Percentiles rank a stretch among this genome's conserved stretches.
These are phyloP conservation scores for Balaeniceps rex DNA, from an alignment of 2,113 vertebrate species.

Conservation along the genomic window DNA sequence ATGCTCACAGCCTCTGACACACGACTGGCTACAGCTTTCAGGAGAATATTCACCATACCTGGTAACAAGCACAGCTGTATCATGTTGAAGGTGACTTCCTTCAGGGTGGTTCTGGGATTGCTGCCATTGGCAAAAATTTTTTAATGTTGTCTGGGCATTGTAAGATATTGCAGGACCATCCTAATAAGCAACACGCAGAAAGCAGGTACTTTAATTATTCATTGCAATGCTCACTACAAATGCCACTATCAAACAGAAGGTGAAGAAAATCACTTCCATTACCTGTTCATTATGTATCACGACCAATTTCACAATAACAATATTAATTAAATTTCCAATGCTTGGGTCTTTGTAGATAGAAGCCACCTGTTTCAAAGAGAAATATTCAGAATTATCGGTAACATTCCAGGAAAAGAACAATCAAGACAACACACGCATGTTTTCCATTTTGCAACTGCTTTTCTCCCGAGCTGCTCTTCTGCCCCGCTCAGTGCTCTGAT, in stretches of 20 bases:
- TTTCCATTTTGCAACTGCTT: not conserved
- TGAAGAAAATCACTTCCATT: conserved; percentile 60
- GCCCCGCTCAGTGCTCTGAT: not conserved
- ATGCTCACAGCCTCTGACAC: not conserved
- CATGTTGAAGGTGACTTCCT: conserved; percentile 89
- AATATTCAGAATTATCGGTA: conserved; percentile 53
- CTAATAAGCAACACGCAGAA: conserved; percentile 67
- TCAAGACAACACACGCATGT: not conserved
- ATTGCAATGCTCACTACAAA: not conserved
- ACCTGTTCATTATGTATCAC: conserved; percentile 96
- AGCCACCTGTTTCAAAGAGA: conserved; percentile 85
- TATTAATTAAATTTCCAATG: conserved; percentile 98
- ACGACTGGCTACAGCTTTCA: not conserved
- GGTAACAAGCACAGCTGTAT: conserved; percentile 95
- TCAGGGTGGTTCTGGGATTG: conserved; percentile 87
- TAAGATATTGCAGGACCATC: conserved; percentile 93
- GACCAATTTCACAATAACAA: conserved; percentile 96
- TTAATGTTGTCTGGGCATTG: conserved; percentile 95
- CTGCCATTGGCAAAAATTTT: conserved; percentile 98
- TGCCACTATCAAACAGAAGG: not conserved
- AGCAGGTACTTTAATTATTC: not conserved
- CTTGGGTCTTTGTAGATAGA: conserved; percentile 99
- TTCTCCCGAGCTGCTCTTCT: not conserved
- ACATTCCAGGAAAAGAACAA: conserved; percentile 33
- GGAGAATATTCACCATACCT: conserved; percentile 73